Evolutionary conservation across 2,888 invertebrate species (phyloP), one percentile per base, ranked within the genome.

Genomic region (Monoplex corrugatus): DNA sequence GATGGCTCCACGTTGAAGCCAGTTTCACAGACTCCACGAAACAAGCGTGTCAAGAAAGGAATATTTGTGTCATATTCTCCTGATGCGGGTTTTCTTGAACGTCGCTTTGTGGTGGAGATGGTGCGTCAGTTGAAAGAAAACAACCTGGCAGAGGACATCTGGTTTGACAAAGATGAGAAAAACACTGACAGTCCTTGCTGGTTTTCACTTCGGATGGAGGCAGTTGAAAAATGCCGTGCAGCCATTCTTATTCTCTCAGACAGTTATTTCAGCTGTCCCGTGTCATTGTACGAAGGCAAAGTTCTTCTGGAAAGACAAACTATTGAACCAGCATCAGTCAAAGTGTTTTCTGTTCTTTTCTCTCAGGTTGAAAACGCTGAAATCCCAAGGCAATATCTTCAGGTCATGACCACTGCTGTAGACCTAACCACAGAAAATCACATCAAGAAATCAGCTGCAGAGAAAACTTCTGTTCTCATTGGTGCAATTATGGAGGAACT

Each of bases 141-240:
- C 89, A 95, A 95, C 87, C 90, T 95, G 38, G 94, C 95, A 16
- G 95, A 95, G 84, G 95, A 95, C 90, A 94, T 96, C 57, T 95
- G 95, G 95, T 95, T 95, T 92, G 96, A 96, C 89, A 95, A 95
- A 89, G 95, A 95, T 91, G 95, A 96, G 90, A 93, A 93, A 63
- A 94, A 93, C 88, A 95, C 94, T 0, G 95, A 95, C 90, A 95
- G 94, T 89, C 95, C 95, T 6, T 94, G 94, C 87, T 96, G 96
- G 95, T 95, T 95, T 90, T 95, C 95, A 5, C 85, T 93, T 88
- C 90, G 95, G n/a, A 94, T 95, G 94, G 95, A 95, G 90, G 94
- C 95, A 2, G 94, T 94, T 19, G 96, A 96, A 89, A 94, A 93
- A 91, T 96, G 95, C 90, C 90, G 93, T 63, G 95, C 95, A 16